Evolutionary conservation across 2,113 vertebrate genomes (phyloP).

Genomic region (Aptenodytes forsteri): DNA sequence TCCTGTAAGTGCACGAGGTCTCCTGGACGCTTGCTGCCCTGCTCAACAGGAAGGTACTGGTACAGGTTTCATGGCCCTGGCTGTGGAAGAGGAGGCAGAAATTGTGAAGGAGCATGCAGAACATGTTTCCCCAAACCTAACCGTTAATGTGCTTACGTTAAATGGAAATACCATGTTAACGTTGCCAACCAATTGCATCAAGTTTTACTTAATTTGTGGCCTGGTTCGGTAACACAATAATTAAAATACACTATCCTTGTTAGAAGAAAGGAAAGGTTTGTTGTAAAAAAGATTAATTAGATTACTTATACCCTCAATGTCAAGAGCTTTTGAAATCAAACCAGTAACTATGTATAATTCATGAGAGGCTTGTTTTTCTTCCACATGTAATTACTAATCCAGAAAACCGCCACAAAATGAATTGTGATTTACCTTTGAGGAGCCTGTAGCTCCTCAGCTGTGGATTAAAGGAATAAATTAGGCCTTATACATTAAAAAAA

Average conservation of each 20-base stretch:
- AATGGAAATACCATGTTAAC: background rate
- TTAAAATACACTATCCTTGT: background rate
- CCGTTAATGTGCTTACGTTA: background rate
- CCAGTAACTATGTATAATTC: background rate
- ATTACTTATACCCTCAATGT: background rate
- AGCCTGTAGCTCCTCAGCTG: background rate
- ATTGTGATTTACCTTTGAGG: background rate
- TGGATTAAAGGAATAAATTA: background rate
- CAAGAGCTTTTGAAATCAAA: constrained; percentile 26
- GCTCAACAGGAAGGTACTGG: background rate
- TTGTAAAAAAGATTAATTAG: background rate
- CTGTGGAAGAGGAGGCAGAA: background rate
- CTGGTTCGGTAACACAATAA: background rate
- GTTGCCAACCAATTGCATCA: background rate
- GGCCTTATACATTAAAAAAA: background rate
- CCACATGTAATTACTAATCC: background rate
- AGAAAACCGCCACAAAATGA: background rate
- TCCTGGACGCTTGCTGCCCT: background rate
- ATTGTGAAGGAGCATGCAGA: background rate
- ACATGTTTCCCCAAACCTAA: background rate
- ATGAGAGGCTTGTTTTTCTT: background rate
- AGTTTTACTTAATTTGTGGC: background rate
- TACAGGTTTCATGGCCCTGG: background rate
- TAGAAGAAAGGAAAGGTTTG: background rate
- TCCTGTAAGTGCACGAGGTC: background rate